Evolutionary conservation across 2,888 invertebrate species (phyloP).

Genomic region (Gymnosoma rotundatum): DNA sequence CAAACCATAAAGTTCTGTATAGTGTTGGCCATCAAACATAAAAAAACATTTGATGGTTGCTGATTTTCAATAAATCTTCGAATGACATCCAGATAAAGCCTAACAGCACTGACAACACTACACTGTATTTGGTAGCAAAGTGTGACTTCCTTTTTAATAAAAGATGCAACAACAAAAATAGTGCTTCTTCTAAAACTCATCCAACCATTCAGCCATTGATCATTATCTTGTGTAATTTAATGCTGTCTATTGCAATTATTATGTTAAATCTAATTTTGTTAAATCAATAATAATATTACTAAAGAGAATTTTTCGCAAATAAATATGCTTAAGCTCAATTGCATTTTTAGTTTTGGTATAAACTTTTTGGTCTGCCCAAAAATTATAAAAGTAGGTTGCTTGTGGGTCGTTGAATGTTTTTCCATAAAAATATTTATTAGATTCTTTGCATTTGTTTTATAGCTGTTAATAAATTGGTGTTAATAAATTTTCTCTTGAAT

Average conservation of each 20-base stretch:
- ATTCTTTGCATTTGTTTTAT: neutral
- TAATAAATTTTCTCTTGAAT: constrained; percentile 43
- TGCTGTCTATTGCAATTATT: constrained; percentile 70
- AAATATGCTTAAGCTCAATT: constrained; percentile 23
- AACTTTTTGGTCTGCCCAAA: constrained; percentile 18
- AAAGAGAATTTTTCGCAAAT: constrained; percentile 26
- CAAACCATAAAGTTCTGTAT: constrained; percentile 58
- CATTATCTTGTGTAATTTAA: constrained; percentile 25
- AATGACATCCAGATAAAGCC: constrained; percentile 40
- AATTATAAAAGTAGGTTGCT: neutral
- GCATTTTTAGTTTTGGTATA: neutral
- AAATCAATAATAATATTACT: constrained; percentile 39
- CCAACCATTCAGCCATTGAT: neutral
- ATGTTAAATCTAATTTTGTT: constrained; percentile 51
- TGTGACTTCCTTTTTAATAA: constrained; percentile 67
- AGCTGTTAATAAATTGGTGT: constrained; percentile 32
- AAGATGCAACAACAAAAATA: constrained; percentile 25
- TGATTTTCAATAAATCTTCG: constrained; percentile 65
- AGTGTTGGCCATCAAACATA: constrained; percentile 17
- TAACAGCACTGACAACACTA: neutral
- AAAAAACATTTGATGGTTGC: neutral
- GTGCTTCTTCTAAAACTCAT: constrained; percentile 31
- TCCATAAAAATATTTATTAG: neutral
- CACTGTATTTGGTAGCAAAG: constrained; percentile 65
- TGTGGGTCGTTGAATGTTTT: neutral